Evolutionary conservation across 2,113 vertebrate species (phyloP).

Genomic region (Paedocypris sp.): DNA sequence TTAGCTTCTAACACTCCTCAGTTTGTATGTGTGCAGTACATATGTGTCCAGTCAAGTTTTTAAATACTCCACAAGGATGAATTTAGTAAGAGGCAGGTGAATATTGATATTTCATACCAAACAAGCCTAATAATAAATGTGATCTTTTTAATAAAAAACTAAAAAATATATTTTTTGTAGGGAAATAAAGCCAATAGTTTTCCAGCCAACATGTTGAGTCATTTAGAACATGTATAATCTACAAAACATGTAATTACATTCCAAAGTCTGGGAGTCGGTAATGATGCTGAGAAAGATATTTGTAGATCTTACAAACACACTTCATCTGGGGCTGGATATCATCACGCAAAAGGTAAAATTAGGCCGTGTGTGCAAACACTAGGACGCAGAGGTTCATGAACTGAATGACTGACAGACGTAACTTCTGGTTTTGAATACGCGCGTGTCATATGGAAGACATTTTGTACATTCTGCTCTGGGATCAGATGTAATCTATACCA

Average conservation of each 20-base stretch:
- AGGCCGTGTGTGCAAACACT: neutral
- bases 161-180: too few species aligned
- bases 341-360: neutral
- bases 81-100: too few species aligned
- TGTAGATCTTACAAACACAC: neutral
- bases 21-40: too few species aligned
- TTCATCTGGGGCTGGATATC: neutral
- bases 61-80: too few species aligned
- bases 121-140: too few species aligned
- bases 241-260: neutral
- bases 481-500: slow-evolving; percentile 12
- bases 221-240: neutral
- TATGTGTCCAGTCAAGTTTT: too few species aligned
- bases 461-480: neutral
- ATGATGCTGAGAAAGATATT: neutral
- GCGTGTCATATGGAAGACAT: slow-evolving; percentile 15
- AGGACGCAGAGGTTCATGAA: neutral
- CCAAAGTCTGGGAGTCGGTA: neutral
- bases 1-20: too few species aligned
- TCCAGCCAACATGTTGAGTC: too few species aligned
- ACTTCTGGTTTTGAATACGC: neutral
- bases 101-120: too few species aligned
- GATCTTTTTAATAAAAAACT: too few species aligned
- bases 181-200: too few species aligned
- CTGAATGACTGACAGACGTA: neutral